phyloP scores from a whole-genome alignment of 2,797 vertebrate genomes.

The Siniperca obscura region DNA sequence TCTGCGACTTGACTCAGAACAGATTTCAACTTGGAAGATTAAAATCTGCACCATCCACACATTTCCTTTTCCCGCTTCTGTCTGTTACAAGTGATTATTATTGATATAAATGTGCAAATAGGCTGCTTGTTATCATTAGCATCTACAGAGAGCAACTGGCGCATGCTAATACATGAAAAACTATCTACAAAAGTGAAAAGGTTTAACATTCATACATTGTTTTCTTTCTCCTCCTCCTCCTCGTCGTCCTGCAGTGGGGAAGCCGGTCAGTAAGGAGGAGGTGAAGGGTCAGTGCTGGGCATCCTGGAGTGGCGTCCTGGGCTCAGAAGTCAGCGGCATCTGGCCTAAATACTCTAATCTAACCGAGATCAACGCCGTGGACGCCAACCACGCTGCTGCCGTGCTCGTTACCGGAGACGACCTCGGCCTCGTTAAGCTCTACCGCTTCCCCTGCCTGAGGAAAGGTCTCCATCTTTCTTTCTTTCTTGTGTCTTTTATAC shows the following conservation, averaged over 20 bases:
- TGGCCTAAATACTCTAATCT: slow-evolving; percentile 93
- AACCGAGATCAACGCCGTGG: slow-evolving; percentile 92
- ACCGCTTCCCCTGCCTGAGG: slow-evolving; percentile 92
- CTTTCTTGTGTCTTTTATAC: not conserved
- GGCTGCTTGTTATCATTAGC: not conserved
- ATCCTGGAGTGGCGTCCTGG: slow-evolving; percentile 93
- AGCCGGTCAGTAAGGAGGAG: slow-evolving; percentile 91
- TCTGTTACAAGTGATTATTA: not conserved
- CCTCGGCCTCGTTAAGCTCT: slow-evolving; percentile 93
- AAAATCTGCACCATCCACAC: slow-evolving; percentile 26
- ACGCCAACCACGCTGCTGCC: slow-evolving; percentile 90
- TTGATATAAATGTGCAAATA: slow-evolving; percentile 8
- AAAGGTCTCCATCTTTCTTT: slow-evolving; percentile 83
- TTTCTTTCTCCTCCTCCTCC: not conserved
- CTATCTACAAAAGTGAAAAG: not conserved
- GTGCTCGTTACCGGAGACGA: slow-evolving; percentile 93
- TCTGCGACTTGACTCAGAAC: not conserved
- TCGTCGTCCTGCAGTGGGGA: slow-evolving; percentile 86
- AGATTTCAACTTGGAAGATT: slow-evolving; percentile 6
- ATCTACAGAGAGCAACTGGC: slow-evolving; percentile 1
- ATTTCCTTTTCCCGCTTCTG: not conserved
- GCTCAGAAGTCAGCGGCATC: slow-evolving; percentile 93
- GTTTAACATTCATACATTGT: not conserved
- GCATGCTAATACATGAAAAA: not conserved
- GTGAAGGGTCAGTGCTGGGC: slow-evolving; percentile 93